Percentiles rank a stretch among this genome's conserved stretches.
These are phyloP conservation scores for Hetaerina americana DNA, from an alignment of 1,140 invertebrate species.

Conservation along the genomic window DNA sequence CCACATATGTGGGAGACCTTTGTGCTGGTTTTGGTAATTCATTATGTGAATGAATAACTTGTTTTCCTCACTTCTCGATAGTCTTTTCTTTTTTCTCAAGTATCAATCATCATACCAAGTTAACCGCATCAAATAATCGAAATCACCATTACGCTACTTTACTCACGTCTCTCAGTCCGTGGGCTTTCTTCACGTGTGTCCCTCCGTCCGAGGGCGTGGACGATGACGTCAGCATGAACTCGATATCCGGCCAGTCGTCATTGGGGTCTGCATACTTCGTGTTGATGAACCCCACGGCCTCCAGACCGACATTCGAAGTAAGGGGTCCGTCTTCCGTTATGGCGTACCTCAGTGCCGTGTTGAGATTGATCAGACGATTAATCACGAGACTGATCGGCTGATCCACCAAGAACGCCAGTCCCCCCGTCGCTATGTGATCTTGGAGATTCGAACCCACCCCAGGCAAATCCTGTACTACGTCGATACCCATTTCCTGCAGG, in stretches of 20 bases:
- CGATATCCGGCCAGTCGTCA: constrained; percentile 81
- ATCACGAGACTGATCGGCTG: constrained; percentile 61
- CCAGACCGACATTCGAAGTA: constrained; percentile 67
- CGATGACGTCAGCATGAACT: constrained; percentile 75
- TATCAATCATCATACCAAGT: no score
- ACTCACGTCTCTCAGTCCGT: constrained; percentile 52
- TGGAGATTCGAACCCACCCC: constrained; percentile 69
- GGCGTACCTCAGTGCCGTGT: constrained; percentile 60
- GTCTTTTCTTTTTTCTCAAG: no score
- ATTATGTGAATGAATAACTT: no score
- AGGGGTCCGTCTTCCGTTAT: constrained; percentile 65
- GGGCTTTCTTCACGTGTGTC: constrained; percentile 52
- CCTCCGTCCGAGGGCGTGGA: constrained; percentile 67
- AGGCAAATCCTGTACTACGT: constrained; percentile 53
- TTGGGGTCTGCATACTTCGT: constrained; percentile 72
- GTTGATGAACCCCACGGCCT: constrained; percentile 71
- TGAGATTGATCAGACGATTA: constrained; percentile 59
- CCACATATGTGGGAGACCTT: no score
- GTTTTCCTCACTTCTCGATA: no score
- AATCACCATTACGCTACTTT: background rate
- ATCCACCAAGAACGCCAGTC: constrained; percentile 66
- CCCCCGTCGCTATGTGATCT: constrained; percentile 65
- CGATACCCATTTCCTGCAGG: constrained; percentile 48
- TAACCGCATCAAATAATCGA: no score
- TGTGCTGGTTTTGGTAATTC: no score